Conservation (phyloP, 2,797 vertebrate genomes). For the Coendou prehensilis region DNA sequence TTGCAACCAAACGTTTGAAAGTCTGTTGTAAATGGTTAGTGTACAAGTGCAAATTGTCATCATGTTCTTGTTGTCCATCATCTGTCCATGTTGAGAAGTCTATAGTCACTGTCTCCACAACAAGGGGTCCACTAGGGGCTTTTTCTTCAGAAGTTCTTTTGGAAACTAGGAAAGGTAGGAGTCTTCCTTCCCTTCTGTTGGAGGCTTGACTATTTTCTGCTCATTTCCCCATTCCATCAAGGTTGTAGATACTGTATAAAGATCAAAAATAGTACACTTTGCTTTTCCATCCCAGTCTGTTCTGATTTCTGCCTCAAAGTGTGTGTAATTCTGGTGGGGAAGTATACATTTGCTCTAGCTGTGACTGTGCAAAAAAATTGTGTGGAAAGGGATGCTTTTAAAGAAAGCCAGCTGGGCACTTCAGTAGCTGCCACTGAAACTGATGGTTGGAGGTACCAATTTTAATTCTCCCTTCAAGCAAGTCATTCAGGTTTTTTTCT, state of each 20-base stretch:
- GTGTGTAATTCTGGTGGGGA: background rate
- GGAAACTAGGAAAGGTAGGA: background rate
- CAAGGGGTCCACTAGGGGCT: background rate
- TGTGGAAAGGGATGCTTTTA: background rate
- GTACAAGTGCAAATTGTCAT: background rate
- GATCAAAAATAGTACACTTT: conserved; percentile 8
- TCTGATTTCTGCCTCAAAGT: background rate
- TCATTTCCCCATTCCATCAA: background rate
- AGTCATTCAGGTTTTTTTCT: conserved; percentile 22
- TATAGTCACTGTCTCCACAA: background rate
- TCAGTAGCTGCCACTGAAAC: conserved; percentile 11
- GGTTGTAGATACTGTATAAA: conserved; percentile 28
- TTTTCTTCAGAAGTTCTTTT: conserved; percentile 47
- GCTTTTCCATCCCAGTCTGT: background rate
- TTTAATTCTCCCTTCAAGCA: conserved; percentile 53
- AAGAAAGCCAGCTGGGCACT: background rate
- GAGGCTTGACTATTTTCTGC: background rate
- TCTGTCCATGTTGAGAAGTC: background rate
- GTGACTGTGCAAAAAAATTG: conserved; percentile 24
- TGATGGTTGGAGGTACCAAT: background rate
- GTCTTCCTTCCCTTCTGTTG: background rate
- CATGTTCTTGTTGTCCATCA: background rate
- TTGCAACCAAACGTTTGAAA: conserved; percentile 61
- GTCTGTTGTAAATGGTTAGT: background rate
- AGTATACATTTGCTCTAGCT: background rate